phyloP scores from a whole-genome alignment of 1,140 invertebrate species.

The Eupristina koningsbergeri region DNA sequence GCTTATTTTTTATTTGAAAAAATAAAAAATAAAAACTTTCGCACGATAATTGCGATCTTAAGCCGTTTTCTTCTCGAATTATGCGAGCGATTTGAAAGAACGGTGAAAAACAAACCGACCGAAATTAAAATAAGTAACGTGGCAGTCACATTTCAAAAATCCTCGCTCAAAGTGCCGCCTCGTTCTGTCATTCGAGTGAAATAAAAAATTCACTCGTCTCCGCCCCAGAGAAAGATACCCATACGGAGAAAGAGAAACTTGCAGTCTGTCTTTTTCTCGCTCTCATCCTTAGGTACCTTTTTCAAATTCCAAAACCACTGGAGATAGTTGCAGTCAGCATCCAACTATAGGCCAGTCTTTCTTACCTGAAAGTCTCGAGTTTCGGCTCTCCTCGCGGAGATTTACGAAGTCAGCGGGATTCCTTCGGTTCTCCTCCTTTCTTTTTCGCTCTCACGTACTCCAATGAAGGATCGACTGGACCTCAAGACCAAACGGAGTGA shows the following conservation, averaged over 20 bases:
- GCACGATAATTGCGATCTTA: background rate
- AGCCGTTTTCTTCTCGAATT: too few relatives aligned
- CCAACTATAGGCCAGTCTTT: constrained; percentile 30
- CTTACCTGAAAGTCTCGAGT: constrained; percentile 47
- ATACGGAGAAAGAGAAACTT: constrained; percentile 15
- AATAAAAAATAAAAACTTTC: background rate
- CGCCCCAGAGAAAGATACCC: constrained; percentile 25
- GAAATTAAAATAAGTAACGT: constrained; percentile 20
- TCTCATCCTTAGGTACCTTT: constrained; percentile 13
- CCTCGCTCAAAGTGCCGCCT: background rate
- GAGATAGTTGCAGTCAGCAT: constrained; percentile 1
- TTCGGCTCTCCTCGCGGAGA: constrained; percentile 41
- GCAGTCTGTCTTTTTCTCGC: background rate
- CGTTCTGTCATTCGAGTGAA: background rate
- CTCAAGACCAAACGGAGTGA: background rate
- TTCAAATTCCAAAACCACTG: constrained; percentile 39
- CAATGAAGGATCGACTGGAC: constrained; percentile 58
- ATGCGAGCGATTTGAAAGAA: background rate
- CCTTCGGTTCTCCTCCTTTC: constrained; percentile 38
- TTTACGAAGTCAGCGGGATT: constrained; percentile 58
- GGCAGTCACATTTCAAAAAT: constrained; percentile 15
- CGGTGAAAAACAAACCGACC: background rate
- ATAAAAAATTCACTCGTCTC: constrained; percentile 4
- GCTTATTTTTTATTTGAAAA: too few relatives aligned
- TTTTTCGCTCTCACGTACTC: constrained; percentile 21